These are phyloP conservation scores for Alligator sinensis DNA, from an alignment of 2,113 vertebrate species.

Conservation along the genomic window DNA sequence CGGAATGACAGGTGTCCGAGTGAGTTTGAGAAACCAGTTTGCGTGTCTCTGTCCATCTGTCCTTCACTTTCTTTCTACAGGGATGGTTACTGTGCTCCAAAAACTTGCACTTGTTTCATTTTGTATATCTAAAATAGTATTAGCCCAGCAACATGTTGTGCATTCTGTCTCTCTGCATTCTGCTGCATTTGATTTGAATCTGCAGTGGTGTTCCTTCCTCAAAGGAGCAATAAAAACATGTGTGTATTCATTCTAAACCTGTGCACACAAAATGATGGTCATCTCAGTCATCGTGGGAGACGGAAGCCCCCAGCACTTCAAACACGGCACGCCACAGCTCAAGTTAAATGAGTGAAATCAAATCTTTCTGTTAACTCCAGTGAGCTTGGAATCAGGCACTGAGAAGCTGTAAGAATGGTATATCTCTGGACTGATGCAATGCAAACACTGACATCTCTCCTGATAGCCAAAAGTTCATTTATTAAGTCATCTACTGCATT, in stretches of 20 bases:
- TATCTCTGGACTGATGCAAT: not conserved
- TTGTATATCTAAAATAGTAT: not conserved
- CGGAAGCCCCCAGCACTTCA: not conserved
- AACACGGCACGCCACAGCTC: not conserved
- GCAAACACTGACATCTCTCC: rapidly evolving
- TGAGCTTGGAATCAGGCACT: not conserved
- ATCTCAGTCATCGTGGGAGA: rapidly evolving
- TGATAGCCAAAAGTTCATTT: not conserved
- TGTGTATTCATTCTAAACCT: not conserved
- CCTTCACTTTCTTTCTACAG: not conserved
- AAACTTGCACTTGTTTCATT: rapidly evolving
- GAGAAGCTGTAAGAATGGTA: not conserved
- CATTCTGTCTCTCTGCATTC: not conserved
- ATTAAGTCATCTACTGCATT: not conserved
- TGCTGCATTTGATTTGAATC: not conserved
- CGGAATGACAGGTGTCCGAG: slow-evolving; percentile 90
- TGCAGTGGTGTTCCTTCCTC: not conserved
- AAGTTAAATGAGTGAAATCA: not conserved
- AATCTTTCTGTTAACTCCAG: not conserved
- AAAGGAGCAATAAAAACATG: not conserved
- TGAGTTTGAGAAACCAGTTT: slow-evolving; percentile 77
- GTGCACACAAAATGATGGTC: rapidly evolving
- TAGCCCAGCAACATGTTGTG: not conserved
- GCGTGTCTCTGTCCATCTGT: rapidly evolving
- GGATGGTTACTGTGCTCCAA: rapidly evolving